A percentile compares a stretch with the other conserved stretches of the same genome.
phyloP scores from a whole-genome alignment of 2,888 invertebrate species.

The Drosophila pseudotakahashii region DNA sequence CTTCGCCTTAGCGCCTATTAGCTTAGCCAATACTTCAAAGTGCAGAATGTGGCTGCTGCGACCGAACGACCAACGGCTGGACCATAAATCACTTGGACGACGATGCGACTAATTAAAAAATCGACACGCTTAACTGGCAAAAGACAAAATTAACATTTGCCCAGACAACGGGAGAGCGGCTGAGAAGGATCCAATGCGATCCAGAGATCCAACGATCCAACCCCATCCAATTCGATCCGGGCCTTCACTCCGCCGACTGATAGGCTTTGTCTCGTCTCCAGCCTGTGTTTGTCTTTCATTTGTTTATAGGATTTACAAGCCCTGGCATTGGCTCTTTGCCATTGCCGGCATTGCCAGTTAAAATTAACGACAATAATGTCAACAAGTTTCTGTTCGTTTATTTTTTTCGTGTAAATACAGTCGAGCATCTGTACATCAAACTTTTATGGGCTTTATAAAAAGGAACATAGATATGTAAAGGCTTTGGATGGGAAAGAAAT shows the following conservation, averaged over 20 bases:
- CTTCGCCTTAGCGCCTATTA: constrained; percentile 66
- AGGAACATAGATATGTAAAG: not conserved
- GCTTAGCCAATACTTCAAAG: constrained; percentile 78
- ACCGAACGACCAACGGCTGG: constrained; percentile 39
- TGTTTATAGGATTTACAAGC: constrained; percentile 68
- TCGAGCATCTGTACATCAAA: not conserved
- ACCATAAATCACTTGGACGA: constrained; percentile 77
- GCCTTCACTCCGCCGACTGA: constrained; percentile 49
- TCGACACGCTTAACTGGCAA: constrained; percentile 80
- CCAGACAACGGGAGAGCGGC: constrained; percentile 37
- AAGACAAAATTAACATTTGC: constrained; percentile 78
- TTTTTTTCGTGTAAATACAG: constrained; percentile 14
- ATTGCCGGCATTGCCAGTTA: constrained; percentile 52
- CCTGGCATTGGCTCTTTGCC: constrained; percentile 28
- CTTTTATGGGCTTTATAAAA: not conserved
- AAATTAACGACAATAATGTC: constrained; percentile 77
- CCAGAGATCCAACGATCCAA: not conserved
- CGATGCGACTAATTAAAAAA: constrained; percentile 80
- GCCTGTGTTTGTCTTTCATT: constrained; percentile 51
- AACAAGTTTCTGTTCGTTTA: constrained; percentile 65
- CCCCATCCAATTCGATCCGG: constrained; percentile 7
- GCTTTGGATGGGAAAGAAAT: not conserved
- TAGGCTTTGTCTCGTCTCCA: constrained; percentile 62
- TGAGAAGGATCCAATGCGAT: constrained; percentile 15
- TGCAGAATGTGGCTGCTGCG: constrained; percentile 43